These are phyloP conservation scores for Nemopilema nomurai DNA, from an alignment of 30 jellyfish, hydroid and myxozoan species.

Conservation along the genomic window DNA sequence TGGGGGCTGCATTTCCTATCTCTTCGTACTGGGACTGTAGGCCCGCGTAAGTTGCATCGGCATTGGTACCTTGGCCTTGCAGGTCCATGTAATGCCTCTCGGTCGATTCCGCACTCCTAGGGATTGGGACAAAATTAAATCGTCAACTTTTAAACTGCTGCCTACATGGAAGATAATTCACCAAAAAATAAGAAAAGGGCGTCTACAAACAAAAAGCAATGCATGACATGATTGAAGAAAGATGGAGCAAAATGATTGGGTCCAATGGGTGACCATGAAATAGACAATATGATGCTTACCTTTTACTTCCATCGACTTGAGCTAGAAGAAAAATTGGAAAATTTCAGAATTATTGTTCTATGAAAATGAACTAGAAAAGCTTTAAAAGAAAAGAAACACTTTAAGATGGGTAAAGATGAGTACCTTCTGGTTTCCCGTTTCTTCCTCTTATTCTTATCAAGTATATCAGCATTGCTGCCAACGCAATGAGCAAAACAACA, in stretches of 20 bases:
- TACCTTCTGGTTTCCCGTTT: neutral
- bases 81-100: neutral
- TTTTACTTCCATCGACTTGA: neutral
- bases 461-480: neutral
- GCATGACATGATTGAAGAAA: too few relatives aligned
- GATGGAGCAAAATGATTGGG: too few relatives aligned
- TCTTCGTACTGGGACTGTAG: neutral
- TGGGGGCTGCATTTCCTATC: neutral
- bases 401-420: neutral
- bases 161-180: too few relatives aligned
- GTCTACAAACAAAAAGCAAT: neutral
- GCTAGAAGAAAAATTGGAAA: neutral
- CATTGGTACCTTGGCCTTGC: neutral
- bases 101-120: neutral
- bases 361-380: too few relatives aligned
- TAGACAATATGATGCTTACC: neutral
- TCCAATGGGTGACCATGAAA: too few relatives aligned
- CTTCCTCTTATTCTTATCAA: neutral
- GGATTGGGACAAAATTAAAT: neutral
- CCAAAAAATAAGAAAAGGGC: neutral
- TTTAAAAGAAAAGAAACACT: too few relatives aligned
- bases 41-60: neutral
- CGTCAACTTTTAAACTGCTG: neutral
- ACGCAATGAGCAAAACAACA: neutral
- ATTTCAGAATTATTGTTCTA: too few relatives aligned